Evolutionary conservation across 2,113 vertebrate genomes (phyloP), one percentile per base, ranked within the genome.

Genomic region (Boleophthalmus pectinirostris): DNA sequence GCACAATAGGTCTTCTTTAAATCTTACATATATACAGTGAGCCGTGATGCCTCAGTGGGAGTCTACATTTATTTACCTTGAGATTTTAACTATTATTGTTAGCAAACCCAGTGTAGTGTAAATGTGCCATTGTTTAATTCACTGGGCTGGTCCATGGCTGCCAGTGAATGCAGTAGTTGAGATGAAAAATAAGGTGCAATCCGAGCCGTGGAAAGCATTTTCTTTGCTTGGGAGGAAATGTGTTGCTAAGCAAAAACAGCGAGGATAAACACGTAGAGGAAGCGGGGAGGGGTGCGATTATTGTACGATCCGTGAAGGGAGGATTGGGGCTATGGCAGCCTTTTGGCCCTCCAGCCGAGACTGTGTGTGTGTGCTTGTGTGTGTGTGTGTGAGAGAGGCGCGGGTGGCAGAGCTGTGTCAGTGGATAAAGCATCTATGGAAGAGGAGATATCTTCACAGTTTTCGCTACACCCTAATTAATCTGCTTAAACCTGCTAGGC

Each of bases 381-480:
- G 63, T 43, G 73, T 71, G 72, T 76, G 73, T 43, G 73, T 71
- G 72, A 74, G 73, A 66, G 72, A 78, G 66, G 64, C 69, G 73
- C 57, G 68, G 78, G 74, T 73, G 78, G 78, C 85, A 88, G 83
- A 91, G 86, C 88, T 86, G 80, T 90, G 87, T 87, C 84, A 89
- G 81, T 87, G 86, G 87, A 85, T 90, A 83, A 68, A 86, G 74
- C 85, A 85, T 89, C 88, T 87, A 85, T 82, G 81, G 82, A 85
- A 82, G 81, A 85, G 33, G 77, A 83, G 87, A 86, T 87, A 88
- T 88, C 83, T 87, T 84, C 84, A 80, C 88, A 88, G 85, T 79
- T 80, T 88, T 82, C 57, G 79, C 88, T 90, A 84, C 88, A 88
- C 86, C 81, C 85, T 91, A 92, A 92, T 92, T 92, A 92, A 90